Base-by-base conservation (phyloP, 2,797 vertebrate genomes). In the Xiphophorus birchmanni region DNA sequence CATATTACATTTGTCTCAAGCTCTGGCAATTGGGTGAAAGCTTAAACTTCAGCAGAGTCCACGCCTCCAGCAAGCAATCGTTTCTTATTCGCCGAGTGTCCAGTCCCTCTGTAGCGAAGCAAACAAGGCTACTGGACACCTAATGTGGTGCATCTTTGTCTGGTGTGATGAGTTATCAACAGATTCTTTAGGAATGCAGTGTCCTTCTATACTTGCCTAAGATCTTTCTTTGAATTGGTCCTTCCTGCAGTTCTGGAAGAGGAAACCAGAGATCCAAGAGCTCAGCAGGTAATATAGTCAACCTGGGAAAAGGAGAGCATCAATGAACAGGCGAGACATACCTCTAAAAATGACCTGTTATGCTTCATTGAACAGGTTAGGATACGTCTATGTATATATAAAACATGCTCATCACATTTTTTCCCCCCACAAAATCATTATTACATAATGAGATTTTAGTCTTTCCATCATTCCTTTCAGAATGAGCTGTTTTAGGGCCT, bases 221-320 rank as follows among this genome's bases (percentile, higher is more conserved):
- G 78, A 95, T 84, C 48, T 86, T 88, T 82, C 90, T 93, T 77
- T 82, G 84, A 7, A 81, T 67, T 48, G 52, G 75, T 23, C 73
- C 82, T 58, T n/a, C 81, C n/a, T 80, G 67, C 74, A 91, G 80
- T 72, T 77, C 84, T 60, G 80, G 90, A 13, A 91, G 72, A 75
- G 91, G 91, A 76, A 94, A 91, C 98, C 97, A 98, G 75, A 97
- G 94, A 65, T 98, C 97, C 89, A 98, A 91, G 82, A 99, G 85
- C 82, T 98, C 97, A 35, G 96, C 95, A 0, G 97, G 96, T 90
- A 99, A 87, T 2, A 96, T 96, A 56, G 94, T 97, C 48, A 99
- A 94, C 84, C 94, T 50, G 67, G 40, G 56, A 81, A 50, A 5
- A 76, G 6, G 56, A 56, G 7, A 69, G 13, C 29, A 15, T 29